These are phyloP conservation scores for Macquaria australasica DNA, from an alignment of 2,113 vertebrate genomes.

Conservation along the genomic window DNA sequence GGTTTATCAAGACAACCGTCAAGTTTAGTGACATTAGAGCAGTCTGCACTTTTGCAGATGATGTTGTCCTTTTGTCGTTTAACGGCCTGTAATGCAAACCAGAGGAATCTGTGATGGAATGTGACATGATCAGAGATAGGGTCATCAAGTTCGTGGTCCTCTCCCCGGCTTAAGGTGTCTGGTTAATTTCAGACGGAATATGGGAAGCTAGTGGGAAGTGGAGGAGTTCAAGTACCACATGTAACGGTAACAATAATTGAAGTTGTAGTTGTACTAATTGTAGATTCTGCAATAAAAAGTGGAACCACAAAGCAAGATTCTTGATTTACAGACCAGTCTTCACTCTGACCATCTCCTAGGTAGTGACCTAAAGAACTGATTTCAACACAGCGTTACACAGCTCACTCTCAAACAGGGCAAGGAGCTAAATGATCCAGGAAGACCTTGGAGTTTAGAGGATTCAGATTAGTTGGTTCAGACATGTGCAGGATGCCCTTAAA, in stretches of 20 bases:
- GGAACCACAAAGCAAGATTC: not conserved
- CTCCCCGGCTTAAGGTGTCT: not conserved
- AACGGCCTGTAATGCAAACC: not conserved
- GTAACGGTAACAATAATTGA: not conserved
- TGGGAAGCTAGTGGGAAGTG: not conserved
- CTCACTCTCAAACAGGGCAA: not conserved
- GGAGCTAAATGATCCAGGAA: not conserved
- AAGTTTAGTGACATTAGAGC: not conserved
- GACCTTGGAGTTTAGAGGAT: conserved; percentile 19
- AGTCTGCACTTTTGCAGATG: conserved; percentile 11
- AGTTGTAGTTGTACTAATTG: too few relatives aligned
- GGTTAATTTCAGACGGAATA: not conserved
- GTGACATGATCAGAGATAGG: not conserved
- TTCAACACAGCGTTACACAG: not conserved
- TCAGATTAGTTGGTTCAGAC: conserved; percentile 21
- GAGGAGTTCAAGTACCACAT: not conserved
- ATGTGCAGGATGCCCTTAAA: conserved; percentile 4
- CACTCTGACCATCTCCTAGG: not conserved
- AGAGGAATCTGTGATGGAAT: not conserved
- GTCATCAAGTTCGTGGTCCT: not conserved
- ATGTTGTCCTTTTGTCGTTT: not conserved
- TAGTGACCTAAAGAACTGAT: not conserved
- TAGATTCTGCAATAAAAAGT: not conserved
- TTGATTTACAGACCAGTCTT: not conserved
- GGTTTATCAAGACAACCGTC: not conserved